A percentile compares a stretch with the other conserved stretches of the same genome.
These are phyloP conservation scores for Hippocampus comes DNA, from an alignment of 2,113 vertebrate genomes.

Conservation along the genomic window DNA sequence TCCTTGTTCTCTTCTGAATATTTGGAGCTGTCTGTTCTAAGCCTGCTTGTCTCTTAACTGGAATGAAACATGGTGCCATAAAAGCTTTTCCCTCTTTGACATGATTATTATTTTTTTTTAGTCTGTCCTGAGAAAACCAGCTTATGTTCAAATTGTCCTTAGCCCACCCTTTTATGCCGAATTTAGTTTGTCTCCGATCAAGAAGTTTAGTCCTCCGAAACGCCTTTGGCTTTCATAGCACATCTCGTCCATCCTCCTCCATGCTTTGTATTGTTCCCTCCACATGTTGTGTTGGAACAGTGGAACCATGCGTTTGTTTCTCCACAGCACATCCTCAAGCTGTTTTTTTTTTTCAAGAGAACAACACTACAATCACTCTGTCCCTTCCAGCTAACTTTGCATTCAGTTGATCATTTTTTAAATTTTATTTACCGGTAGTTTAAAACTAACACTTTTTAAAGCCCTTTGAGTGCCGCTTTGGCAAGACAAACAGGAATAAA, in stretches of 20 bases:
- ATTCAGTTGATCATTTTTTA: background rate
- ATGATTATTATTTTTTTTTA: background rate
- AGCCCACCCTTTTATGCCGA: background rate
- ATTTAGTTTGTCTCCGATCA: background rate
- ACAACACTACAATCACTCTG: background rate
- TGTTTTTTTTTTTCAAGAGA: background rate
- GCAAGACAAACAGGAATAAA: background rate
- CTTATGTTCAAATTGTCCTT: constrained; percentile 9
- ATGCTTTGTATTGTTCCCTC: constrained; percentile 14
- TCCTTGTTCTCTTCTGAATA: background rate
- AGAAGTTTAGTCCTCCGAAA: background rate
- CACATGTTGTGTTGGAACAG: background rate
- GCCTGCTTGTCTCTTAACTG: constrained; percentile 58
- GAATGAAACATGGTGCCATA: constrained; percentile 48
- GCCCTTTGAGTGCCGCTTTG: constrained; percentile 5
- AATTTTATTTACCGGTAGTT: background rate
- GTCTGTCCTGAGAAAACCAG: background rate
- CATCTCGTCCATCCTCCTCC: constrained; percentile 28
- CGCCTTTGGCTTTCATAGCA: background rate
- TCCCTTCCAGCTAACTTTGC: background rate
- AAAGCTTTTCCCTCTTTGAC: background rate
- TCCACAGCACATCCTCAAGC: background rate
- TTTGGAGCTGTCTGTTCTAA: constrained; percentile 47
- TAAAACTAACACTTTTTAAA: background rate
- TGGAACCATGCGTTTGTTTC: background rate